Conservation (phyloP, 2,888 invertebrate species). For the Dorcus hopei region DNA sequence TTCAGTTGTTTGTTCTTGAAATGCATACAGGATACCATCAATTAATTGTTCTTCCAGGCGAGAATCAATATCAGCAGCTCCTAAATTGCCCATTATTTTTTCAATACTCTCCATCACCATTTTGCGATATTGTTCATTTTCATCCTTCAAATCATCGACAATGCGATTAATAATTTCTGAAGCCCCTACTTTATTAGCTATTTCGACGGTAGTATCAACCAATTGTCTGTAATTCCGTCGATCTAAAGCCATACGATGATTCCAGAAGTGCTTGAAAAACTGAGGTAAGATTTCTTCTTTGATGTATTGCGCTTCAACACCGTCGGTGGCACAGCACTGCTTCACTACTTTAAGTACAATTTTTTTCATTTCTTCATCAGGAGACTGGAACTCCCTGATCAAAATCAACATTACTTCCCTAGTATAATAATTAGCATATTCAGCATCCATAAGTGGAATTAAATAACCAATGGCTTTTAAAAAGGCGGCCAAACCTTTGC, state of each 20-base stretch:
- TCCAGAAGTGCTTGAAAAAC: constrained; percentile 99
- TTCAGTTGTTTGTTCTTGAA: constrained; percentile 99
- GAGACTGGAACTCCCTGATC: constrained; percentile 98
- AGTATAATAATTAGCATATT: constrained; percentile 99
- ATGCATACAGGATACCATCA: constrained; percentile 98
- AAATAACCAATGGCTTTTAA: constrained; percentile 98
- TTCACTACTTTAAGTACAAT: constrained; percentile 99
- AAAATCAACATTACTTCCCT: constrained; percentile 98
- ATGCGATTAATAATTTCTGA: constrained; percentile 98
- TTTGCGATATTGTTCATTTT: constrained; percentile 98
- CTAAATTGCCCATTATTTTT: constrained; percentile 91
- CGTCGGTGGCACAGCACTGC: constrained; percentile 99
- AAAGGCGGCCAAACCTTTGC: constrained; percentile 97
- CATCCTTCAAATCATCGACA: constrained; percentile 98
- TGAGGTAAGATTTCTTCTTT: constrained; percentile 98
- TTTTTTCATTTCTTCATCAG: constrained; percentile 99
- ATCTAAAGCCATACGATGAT: constrained; percentile 98
- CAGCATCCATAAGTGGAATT: constrained; percentile 99
- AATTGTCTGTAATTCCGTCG: constrained; percentile 95
- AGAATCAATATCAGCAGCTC: constrained; percentile 97
- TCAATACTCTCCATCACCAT: constrained; percentile 99
- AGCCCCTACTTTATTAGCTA: constrained; percentile 99
- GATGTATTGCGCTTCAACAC: constrained; percentile 99
- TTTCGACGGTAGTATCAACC: constrained; percentile 99
- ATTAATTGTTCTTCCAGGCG: constrained; percentile 97